phyloP scores from a whole-genome alignment of 2,888 invertebrate genomes.

The Erebia epiphron region DNA sequence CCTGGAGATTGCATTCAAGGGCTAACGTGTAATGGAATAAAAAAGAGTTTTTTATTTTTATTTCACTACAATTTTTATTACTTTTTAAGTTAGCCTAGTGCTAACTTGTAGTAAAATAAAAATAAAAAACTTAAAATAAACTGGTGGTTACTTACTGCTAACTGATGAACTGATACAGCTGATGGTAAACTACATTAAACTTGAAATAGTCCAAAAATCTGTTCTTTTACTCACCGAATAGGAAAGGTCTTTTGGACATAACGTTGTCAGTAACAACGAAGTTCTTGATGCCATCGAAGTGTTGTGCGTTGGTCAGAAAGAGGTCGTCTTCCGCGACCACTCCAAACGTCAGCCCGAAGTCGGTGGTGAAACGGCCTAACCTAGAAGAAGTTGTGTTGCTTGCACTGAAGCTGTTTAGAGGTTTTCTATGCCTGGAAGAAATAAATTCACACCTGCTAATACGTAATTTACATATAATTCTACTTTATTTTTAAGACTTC shows the following conservation, averaged over 20 bases:
- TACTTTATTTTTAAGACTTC: no score
- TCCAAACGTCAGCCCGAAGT: conserved; percentile 67
- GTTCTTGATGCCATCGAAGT: conserved; percentile 52
- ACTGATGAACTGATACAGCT: no score
- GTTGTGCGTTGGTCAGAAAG: conserved; percentile 46
- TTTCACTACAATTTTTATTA: no score
- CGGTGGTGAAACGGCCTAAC: conserved; percentile 56
- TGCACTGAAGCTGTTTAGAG: conserved; percentile 44
- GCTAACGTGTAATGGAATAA: no score
- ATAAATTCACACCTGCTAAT: not conserved
- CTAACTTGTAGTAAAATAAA: no score
- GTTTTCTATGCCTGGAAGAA: conserved; percentile 57
- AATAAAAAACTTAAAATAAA: no score
- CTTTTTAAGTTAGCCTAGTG: no score
- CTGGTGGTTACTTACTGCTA: no score
- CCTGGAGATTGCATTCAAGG: no score
- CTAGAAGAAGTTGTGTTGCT: conserved; percentile 52
- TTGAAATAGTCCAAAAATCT: not conserved
- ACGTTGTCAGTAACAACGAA: conserved; percentile 55
- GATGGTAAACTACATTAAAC: not conserved
- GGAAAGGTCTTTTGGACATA: conserved; percentile 48
- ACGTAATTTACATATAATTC: no score
- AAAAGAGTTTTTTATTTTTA: no score
- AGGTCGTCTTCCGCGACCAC: conserved; percentile 66
- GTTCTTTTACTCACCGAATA: conserved; percentile 55